A percentile compares a stretch with the other conserved stretches of the same genome.
These are phyloP conservation scores for Lordiphosa stackelbergi DNA, from an alignment of 1,140 invertebrate species.

Conservation along the genomic window DNA sequence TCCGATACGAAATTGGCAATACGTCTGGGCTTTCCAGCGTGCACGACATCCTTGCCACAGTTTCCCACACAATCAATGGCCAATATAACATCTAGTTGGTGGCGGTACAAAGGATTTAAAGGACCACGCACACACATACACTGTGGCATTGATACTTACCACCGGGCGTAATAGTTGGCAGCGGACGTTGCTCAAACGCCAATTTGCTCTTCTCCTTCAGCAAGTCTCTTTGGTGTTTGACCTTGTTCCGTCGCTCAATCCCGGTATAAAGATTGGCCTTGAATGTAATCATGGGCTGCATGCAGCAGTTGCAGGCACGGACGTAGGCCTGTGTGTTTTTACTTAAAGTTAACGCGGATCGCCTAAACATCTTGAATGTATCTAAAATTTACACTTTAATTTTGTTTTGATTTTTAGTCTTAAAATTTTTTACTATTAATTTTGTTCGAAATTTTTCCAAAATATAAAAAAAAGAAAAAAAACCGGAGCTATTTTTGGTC, in stretches of 20 bases:
- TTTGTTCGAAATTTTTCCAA: conserved; percentile 1
- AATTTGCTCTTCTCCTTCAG: not conserved
- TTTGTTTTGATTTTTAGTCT: not conserved
- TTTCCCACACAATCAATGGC: conserved; percentile 1
- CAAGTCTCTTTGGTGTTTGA: not conserved
- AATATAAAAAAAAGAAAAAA: conserved; percentile 4
- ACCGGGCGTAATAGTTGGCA: not conserved
- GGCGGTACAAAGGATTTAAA: not conserved
- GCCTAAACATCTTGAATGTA: conserved; percentile 8
- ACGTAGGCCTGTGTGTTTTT: conserved; percentile 9
- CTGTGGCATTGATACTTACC: not conserved
- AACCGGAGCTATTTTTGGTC: too few species aligned
- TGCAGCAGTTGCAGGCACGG: conserved; percentile 9
- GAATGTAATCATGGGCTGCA: conserved; percentile 12
- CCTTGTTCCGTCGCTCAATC: not conserved
- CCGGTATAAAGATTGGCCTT: conserved; percentile 6
- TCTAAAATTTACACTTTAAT: not conserved
- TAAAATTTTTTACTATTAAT: conserved; percentile 1
- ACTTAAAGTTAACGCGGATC: conserved; percentile 6
- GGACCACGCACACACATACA: too few species aligned
- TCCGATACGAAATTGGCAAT: not conserved
- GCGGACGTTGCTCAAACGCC: not conserved
- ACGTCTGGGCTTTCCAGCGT: not conserved
- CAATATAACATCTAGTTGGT: conserved; percentile 4
- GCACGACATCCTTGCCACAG: not conserved